Conservation (phyloP, 2,113 vertebrate genomes). For the Pteronura brasiliensis region DNA sequence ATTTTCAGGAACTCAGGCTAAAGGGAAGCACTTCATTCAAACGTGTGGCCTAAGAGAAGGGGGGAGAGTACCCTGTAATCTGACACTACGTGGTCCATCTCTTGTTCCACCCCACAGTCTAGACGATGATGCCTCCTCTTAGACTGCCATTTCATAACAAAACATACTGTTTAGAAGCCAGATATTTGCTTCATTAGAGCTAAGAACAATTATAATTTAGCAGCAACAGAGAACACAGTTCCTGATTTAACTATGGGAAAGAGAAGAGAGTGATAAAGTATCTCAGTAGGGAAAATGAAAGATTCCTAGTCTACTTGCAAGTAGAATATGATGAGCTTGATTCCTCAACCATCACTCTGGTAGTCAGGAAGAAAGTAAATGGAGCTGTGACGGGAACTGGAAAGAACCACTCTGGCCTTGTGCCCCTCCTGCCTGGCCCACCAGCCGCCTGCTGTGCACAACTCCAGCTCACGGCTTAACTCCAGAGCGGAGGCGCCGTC, state of each 20-base stretch:
- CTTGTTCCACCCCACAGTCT: neutral
- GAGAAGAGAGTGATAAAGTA: neutral
- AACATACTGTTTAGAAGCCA: conserved; percentile 30
- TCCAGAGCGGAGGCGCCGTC: neutral
- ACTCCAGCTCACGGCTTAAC: neutral
- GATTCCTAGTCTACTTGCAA: neutral
- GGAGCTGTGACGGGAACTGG: neutral
- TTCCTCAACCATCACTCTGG: neutral
- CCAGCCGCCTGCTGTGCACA: neutral
- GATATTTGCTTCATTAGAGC: conserved; percentile 28
- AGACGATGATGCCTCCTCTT: neutral
- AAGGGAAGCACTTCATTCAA: conserved; percentile 31
- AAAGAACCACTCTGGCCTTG: neutral
- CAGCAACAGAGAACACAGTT: conserved; percentile 44
- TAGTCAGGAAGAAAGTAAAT: neutral
- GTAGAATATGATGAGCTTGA: neutral
- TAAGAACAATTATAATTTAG: conserved; percentile 42
- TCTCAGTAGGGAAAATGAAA: neutral
- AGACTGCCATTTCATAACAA: neutral
- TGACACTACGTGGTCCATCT: conserved; percentile 44
- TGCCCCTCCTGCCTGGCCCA: neutral
- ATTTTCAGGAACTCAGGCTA: conserved; percentile 6
- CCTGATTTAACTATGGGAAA: conserved; percentile 24
- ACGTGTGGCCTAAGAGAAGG: neutral
- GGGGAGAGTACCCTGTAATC: neutral